Base-by-base conservation (phyloP, 2,888 invertebrate genomes). In the Harpagoxenus sublaevis region DNA sequence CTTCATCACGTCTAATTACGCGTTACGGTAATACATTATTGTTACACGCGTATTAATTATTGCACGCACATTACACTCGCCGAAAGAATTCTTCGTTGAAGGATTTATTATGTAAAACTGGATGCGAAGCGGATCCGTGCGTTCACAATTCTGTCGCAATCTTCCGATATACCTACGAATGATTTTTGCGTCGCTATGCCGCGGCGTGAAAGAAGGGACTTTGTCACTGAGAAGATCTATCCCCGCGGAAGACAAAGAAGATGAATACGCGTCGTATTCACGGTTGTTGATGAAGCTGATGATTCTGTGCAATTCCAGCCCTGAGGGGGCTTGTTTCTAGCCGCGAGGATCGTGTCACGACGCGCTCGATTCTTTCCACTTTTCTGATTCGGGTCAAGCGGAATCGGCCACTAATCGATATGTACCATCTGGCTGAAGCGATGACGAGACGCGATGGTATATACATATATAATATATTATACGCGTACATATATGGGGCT, bases 301-400 rank as follows among this genome's bases (percentile, higher is more conserved):
- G 77, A 85, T 63, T 83, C 68, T 83, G 75, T 78, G 65, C 18
- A 35, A 73, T 86, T 78, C 83, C 10, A 74, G 75, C 75, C 75
- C 68, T 35, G 68, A 65, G 84, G 84, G 79, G 79, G n/a, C 68
- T 77, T 48, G 83, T 60, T 68, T 45, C 53, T 79, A 57, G 55
- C 71, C 82, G 66, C 77, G 84, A 74, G 57, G 84, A 78, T 51
- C 63, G 73, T 83, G 66, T 60, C 74, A 51, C 71, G 73, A 74
- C 35, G 51, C 39, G 51, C 39, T 65, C 18, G 78, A 75, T 83
- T 62, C 60, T 77, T 63, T 63, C 45, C 35, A 55, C 68, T 75
- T 78, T 63, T 28, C n/a, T 65, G 15, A 83, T 83, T 77, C 65
- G 71, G 68, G 70, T 63, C 63, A 70, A 85, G 71, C 63, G 84